Evolutionary conservation across 1,140 invertebrate species (phyloP).

Genomic region (Helicorthomorpha holstii): DNA sequence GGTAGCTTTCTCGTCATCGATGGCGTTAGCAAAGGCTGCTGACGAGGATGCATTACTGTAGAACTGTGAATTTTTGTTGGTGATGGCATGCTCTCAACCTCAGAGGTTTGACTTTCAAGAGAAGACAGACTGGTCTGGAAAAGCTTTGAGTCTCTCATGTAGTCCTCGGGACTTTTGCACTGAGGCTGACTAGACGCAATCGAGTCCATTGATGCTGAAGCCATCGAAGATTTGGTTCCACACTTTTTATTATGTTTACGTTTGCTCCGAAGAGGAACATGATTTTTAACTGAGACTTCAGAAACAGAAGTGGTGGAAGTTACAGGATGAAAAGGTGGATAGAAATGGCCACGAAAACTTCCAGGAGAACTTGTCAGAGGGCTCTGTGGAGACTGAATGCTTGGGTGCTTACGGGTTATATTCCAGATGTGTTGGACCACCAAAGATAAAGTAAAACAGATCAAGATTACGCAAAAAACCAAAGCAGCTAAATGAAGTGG

Average conservation of each 20-base stretch:
- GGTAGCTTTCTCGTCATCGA: background rate
- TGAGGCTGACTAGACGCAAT: background rate
- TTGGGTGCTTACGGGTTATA: background rate
- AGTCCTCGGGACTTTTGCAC: slow-evolving; percentile 1
- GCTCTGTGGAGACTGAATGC: too few relatives aligned
- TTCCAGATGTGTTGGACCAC: background rate
- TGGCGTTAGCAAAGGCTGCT: background rate
- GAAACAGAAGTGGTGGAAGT: slow-evolving; percentile 4
- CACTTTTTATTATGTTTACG: background rate
- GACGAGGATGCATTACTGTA: background rate
- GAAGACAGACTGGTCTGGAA: background rate
- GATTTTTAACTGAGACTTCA: background rate
- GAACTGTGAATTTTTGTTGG: background rate
- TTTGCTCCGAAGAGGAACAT: background rate
- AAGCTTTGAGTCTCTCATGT: background rate
- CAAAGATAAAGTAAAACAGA: background rate
- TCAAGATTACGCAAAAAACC: background rate
- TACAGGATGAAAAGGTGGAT: background rate
- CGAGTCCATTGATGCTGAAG: background rate
- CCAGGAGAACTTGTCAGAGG: background rate
- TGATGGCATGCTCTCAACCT: background rate
- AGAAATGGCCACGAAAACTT: background rate
- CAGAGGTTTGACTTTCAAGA: background rate
- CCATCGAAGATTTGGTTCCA: background rate
- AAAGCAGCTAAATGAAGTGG: background rate